phyloP scores from a whole-genome alignment of 2,888 invertebrate genomes.

The Choristoneura rosaceana region DNA sequence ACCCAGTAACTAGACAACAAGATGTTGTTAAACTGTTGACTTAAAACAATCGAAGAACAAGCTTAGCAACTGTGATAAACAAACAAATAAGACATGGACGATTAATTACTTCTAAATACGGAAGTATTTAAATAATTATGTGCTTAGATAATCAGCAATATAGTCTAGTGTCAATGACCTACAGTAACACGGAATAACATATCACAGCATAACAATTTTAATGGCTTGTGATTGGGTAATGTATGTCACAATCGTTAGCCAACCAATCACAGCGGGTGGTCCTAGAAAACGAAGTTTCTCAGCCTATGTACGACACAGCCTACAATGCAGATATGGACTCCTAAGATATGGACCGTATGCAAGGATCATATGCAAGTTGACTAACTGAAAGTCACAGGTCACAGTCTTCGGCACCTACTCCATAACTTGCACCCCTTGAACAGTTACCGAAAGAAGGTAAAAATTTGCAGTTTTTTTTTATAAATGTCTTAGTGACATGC shows the following conservation, averaged over 20 bases:
- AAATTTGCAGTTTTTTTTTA: no score
- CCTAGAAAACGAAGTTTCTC: neutral
- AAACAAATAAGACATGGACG: slow-evolving; percentile 18
- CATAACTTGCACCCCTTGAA: no score
- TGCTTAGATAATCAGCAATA: slow-evolving; percentile 16
- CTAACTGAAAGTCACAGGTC: no score
- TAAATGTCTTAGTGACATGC: no score
- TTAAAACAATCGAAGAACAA: neutral
- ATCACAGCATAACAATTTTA: slow-evolving; percentile 16
- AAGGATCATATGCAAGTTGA: no score
- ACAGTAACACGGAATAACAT: neutral
- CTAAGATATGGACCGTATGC: no score
- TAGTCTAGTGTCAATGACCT: slow-evolving; percentile 22
- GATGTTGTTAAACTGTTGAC: neutral
- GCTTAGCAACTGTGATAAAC: slow-evolving; percentile 1
- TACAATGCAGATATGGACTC: neutral
- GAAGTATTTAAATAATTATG: slow-evolving; percentile 16
- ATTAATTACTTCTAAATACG: slow-evolving; percentile 7
- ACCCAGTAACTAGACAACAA: neutral
- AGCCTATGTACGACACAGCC: neutral
- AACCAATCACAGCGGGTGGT: slow-evolving; percentile 9
- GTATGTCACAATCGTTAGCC: slow-evolving; percentile 6
- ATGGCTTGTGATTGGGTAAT: slow-evolving; percentile 26
- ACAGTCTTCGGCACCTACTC: no score
- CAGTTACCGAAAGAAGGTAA: no score